Percentiles rank a stretch among this genome's conserved stretches.
phyloP scores from a whole-genome alignment of 2,888 invertebrate species.

The Amblyteles armatorius region DNA sequence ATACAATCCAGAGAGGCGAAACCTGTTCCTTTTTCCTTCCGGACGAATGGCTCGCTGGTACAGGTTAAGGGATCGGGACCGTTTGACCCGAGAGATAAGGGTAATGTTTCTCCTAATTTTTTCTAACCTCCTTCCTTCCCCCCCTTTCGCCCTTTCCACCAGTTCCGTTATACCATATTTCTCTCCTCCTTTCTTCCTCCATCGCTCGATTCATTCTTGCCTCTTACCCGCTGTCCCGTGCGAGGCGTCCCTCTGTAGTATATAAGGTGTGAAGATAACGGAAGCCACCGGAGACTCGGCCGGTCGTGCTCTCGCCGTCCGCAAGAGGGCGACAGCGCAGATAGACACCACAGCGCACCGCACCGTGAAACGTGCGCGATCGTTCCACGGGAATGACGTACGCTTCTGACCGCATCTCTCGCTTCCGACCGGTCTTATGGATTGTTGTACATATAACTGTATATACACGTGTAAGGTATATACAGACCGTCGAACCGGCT shows the following conservation, averaged over 20 bases:
- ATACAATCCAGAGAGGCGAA: slow-evolving; percentile 1
- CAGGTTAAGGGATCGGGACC: slow-evolving; percentile 43
- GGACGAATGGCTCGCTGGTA: slow-evolving; percentile 59
- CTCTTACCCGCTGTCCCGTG: slow-evolving; percentile 37
- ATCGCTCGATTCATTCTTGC: slow-evolving; percentile 54
- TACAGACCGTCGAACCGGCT: not conserved
- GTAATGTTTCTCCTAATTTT: slow-evolving; percentile 80
- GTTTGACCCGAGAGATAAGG: slow-evolving; percentile 70
- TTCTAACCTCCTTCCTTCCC: slow-evolving; percentile 64
- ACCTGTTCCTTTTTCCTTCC: slow-evolving; percentile 56
- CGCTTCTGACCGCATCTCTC: slow-evolving; percentile 60
- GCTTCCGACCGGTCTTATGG: slow-evolving; percentile 29
- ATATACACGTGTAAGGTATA: slow-evolving; percentile 20
- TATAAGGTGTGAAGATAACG: slow-evolving; percentile 80
- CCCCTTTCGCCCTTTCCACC: slow-evolving; percentile 20
- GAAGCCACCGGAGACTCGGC: slow-evolving; percentile 17
- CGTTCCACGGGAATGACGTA: slow-evolving; percentile 52
- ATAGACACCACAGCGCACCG: slow-evolving; percentile 40
- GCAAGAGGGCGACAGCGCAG: slow-evolving; percentile 4
- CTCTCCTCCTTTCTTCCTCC: slow-evolving; percentile 46
- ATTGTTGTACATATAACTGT: slow-evolving; percentile 9
- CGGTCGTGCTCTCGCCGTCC: slow-evolving; percentile 8
- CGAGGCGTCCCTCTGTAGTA: slow-evolving; percentile 45
- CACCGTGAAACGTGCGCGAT: slow-evolving; percentile 51
- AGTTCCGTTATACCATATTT: slow-evolving; percentile 49